A percentile compares a stretch with the other conserved stretches of the same genome.
Conservation (phyloP, 2,113 vertebrate genomes). For the Ammodytes marinus region DNA sequence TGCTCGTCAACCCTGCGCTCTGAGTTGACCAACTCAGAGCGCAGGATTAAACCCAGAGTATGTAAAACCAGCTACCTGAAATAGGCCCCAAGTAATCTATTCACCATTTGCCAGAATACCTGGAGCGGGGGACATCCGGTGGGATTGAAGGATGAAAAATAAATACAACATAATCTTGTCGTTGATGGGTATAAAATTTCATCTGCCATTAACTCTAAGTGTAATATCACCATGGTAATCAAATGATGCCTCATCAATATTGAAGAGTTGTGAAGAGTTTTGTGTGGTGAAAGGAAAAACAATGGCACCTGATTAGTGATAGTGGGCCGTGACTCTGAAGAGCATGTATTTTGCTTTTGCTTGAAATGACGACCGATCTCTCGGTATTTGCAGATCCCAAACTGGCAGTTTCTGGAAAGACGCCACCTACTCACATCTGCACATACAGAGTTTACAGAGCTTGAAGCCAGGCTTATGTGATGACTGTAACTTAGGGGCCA, state of each 20-base stretch:
- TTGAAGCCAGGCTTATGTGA: conserved; percentile 18
- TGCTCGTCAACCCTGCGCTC: too few species aligned
- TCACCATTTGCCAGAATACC: conserved; percentile 76
- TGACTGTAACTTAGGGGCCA: conserved; percentile 32
- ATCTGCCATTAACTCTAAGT: conserved; percentile 72
- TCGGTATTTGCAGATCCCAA: neutral
- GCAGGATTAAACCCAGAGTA: too few species aligned
- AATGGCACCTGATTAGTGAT: conserved; percentile 52
- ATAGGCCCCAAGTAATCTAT: conserved; percentile 80
- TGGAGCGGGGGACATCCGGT: conserved; percentile 75
- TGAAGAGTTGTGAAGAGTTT: conserved; percentile 51
- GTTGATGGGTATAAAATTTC: conserved; percentile 76
- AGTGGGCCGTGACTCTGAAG: conserved; percentile 18
- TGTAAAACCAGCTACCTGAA: too few species aligned
- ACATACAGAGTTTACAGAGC: neutral
- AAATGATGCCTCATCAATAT: conserved; percentile 74
- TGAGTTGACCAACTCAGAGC: too few species aligned
- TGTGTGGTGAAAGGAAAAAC: conserved; percentile 43
- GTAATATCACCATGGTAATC: conserved; percentile 66
- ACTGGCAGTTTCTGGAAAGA: conserved; percentile 2
- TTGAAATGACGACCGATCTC: conserved; percentile 29
- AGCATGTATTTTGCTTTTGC: conserved; percentile 24
- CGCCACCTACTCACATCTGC: neutral
- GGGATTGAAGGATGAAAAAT: conserved; percentile 74
- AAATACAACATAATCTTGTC: conserved; percentile 69